Conservation (phyloP, 2,113 vertebrate genomes). For the Atherinomorus stipes region DNA sequence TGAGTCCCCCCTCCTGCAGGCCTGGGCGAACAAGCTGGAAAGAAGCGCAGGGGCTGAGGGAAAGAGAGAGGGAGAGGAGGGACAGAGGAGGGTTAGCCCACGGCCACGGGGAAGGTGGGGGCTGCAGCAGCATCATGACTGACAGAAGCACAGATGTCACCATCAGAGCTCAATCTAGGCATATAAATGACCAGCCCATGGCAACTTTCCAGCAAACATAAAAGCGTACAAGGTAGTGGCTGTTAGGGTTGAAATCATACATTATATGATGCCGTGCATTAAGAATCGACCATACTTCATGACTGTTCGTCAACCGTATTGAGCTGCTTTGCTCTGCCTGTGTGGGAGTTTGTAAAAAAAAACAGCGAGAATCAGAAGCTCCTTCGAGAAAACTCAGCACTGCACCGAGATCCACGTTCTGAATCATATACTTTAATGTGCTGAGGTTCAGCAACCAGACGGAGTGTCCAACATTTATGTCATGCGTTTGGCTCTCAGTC, state of each 20-base stretch:
- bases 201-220: conserved; percentile 74
- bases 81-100: conserved; percentile 58
- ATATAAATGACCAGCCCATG: conserved; percentile 80
- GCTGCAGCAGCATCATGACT: conserved; percentile 66
- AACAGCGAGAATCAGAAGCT: conserved; percentile 35
- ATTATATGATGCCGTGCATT: conserved; percentile 4
- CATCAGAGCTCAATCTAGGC: conserved; percentile 82
- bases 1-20: conserved; percentile 74
- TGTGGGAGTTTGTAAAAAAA: conserved; percentile 50
- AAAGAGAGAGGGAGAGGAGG: conserved; percentile 35
- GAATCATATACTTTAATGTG: conserved; percentile 48
- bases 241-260: conserved; percentile 36
- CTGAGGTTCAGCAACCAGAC: conserved; percentile 31
- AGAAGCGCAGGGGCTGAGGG: conserved; percentile 26
- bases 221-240: conserved; percentile 45
- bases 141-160: conserved; percentile 89
- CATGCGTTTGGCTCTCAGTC: conserved; percentile 30
- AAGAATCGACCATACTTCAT: conserved; percentile 29
- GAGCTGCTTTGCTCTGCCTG: conserved; percentile 27
- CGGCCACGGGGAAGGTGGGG: conserved; percentile 63
- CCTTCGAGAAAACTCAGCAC: conserved; percentile 34
- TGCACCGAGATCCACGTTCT: conserved; percentile 41
- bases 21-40: conserved; percentile 73
- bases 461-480: conserved; percentile 49
- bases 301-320: conserved; percentile 21